Conservation (phyloP, 2,888 invertebrate species). For the Drosophila melanosoma region DNA sequence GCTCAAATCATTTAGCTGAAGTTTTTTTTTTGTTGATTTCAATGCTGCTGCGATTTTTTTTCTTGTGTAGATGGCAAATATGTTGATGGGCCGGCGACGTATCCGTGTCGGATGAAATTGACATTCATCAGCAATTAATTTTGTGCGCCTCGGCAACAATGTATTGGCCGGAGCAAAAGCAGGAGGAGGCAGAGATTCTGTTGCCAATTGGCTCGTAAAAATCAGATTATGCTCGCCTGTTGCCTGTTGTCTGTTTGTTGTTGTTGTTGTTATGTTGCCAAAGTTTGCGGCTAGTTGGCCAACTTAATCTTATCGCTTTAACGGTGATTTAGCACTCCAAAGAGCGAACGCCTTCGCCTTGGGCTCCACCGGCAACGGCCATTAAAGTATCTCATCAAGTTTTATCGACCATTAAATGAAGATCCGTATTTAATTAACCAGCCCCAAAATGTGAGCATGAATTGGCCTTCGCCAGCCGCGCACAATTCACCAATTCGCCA, state of each 20-base stretch:
- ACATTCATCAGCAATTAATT: constrained; percentile 84
- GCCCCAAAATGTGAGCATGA: constrained; percentile 84
- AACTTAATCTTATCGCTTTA: constrained; percentile 75
- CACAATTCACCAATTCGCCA: constrained; percentile 46
- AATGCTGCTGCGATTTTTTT: not conserved
- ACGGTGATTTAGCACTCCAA: constrained; percentile 77
- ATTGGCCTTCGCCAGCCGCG: constrained; percentile 75
- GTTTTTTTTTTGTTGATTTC: not conserved
- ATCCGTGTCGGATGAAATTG: constrained; percentile 49
- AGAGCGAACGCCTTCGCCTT: constrained; percentile 17
- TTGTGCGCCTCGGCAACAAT: constrained; percentile 83
- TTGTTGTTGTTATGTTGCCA: constrained; percentile 23
- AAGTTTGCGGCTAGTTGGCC: constrained; percentile 63
- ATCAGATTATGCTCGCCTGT: constrained; percentile 53
- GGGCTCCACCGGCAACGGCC: constrained; percentile 32
- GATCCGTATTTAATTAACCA: constrained; percentile 83
- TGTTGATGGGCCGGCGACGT: constrained; percentile 21
- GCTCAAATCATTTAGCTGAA: rapidly evolving
- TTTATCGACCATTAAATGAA: constrained; percentile 83
- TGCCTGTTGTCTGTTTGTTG: constrained; percentile 28
- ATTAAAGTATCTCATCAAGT: constrained; percentile 83
- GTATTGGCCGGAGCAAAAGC: constrained; percentile 45
- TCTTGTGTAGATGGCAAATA: constrained; percentile 1
- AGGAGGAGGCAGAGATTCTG: constrained; percentile 63
- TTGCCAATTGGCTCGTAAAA: constrained; percentile 82